Base-by-base conservation (phyloP, 2,888 invertebrate species). In the Metellina segmentata region DNA sequence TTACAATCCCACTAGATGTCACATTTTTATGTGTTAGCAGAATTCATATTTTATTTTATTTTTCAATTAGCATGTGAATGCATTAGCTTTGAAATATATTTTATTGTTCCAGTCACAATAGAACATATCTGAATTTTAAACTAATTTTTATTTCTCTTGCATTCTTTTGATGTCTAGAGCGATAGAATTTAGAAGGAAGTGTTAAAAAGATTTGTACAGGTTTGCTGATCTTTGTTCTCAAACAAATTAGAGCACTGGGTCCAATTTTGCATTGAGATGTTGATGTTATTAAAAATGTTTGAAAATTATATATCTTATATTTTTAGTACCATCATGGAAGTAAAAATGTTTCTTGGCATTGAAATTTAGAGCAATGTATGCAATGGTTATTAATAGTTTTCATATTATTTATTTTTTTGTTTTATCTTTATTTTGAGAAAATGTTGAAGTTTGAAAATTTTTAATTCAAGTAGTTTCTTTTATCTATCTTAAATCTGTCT, bases 261-360 rank as follows among this genome's bases (percentile, higher is more conserved):
- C 79, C 79, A 79, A 79, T 13, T 19, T 48, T 19, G 53, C 79
- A 79, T 79, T 53, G 34, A 34, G 61, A 20, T 34, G 34, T 79
- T 61, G 61, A 61, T 61, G 61, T 61, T 61, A 34, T 34, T 34
- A 34, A 61, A 61, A 61, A 61, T 61, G 61, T 61, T 34, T 34
- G 16, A 61, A 61, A 61, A 16, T 61, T 61, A 9, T 61, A 61
- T 61, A 16, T 61, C 11, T 61, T 34, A 34, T 34, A 34, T 34
- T 34, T 61, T 61, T 61, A 61, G 61, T 61, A 61, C 11, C 5
- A 61, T 34, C 34, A 34, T 34, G 34, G 34, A 34, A 34, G 34
- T 34, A 1, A 16, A 61, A 61, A 11, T 16, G 61, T 61, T 61
- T 61, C 16, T 34, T 61, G 13, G 16, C 8, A 61, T 34, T 34